These are phyloP conservation scores for Galeopterus variegatus DNA, from an alignment of 2,113 vertebrate genomes.

Conservation along the genomic window DNA sequence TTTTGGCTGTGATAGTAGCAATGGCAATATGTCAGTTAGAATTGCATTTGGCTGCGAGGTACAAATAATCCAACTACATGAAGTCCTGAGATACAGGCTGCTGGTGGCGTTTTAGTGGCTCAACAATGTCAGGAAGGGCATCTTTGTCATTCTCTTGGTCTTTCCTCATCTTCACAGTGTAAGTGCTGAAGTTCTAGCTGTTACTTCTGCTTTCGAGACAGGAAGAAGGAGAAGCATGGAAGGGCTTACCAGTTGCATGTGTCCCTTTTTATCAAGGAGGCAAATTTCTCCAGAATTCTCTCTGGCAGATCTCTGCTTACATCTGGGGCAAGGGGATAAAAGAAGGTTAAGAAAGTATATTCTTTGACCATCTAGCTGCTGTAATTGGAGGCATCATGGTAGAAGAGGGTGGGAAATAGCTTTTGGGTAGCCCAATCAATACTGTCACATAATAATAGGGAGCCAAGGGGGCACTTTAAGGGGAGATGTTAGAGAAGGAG, in stretches of 20 bases:
- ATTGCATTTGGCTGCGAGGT: background rate
- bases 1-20: background rate
- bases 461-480: background rate
- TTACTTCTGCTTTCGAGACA: slow-evolving; percentile 45
- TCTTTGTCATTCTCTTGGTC: background rate
- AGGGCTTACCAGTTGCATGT: background rate
- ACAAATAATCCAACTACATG: background rate
- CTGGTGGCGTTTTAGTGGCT: background rate
- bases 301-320: background rate
- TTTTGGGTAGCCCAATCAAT: background rate
- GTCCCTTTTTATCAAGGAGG: background rate
- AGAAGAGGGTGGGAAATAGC: background rate
- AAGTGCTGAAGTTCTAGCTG: background rate
- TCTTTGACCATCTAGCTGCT: background rate
- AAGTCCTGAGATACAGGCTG: background rate
- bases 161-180: background rate
- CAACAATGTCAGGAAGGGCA: background rate
- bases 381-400: background rate
- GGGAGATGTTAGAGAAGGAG: background rate
- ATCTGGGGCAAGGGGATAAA: background rate
- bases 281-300: background rate
- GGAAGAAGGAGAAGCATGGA: background rate
- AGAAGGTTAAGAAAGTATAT: background rate
- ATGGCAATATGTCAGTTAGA: background rate
- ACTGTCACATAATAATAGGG: background rate